Base-by-base conservation (phyloP, 2,113 vertebrate species). In the Ictalurus furcatus region DNA sequence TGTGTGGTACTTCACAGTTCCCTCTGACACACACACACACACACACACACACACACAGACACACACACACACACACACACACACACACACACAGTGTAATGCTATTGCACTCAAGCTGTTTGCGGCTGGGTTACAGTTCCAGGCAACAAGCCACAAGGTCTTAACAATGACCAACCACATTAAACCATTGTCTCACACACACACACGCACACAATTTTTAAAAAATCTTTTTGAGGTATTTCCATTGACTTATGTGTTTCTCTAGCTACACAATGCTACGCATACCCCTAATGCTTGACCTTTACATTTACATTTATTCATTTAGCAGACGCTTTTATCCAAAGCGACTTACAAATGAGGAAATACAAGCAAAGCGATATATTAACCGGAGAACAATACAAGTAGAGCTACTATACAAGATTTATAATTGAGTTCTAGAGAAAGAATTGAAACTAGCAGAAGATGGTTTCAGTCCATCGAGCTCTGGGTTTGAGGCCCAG, bases 401-500 rank as follows among this genome's bases (percentile, higher is more conserved):
- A 44, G 40, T 44, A 44, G 3, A 6, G 40, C 4, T 44, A 44
- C 40, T 44, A 6, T 6, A 44, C 40, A 44, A 44, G 40, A 44
- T 44, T 44, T 44, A 44, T 44, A 44, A 6, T 44, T 44, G 40
- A 44, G 40, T 44, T 44, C 40, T 44, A 44, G 40, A 44, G 4
- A 44, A 44, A 44, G 40, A 44, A 44, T 44, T 44, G 40, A 44
- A 56, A 56, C 54, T 95, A 95, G 95, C 95, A 96, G 95, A 96
- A 95, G 94, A 95, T 96, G 96, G 96, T 96, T 96, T 96, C 94
- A 95, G 96, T 96, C 95, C 96, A 96, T 96, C 96, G 95, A 95
- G 95, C 95, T 96, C 95, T 96, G 95, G 95, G 95, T 96, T 96
- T 96, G 96, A 95, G 95, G 95, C 95, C 96, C 95, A 96, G 96